These are phyloP conservation scores for Psittacara wagleri DNA, from an alignment of 2,113 vertebrate species.

Conservation along the genomic window DNA sequence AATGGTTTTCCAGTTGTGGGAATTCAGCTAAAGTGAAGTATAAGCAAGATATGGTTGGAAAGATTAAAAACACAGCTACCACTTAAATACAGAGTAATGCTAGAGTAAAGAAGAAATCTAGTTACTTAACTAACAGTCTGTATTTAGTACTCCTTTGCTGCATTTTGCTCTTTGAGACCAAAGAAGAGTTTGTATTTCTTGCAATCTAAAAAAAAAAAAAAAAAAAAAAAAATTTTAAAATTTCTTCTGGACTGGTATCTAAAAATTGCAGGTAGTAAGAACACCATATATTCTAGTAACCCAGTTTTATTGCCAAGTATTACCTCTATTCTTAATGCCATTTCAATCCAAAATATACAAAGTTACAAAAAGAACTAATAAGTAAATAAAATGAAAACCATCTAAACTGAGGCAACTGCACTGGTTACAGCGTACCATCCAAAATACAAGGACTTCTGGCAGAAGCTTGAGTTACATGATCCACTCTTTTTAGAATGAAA, in stretches of 20 bases:
- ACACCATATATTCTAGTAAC: neutral
- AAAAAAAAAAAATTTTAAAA: neutral
- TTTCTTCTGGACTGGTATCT: neutral
- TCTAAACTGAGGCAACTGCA: neutral
- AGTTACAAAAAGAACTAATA: neutral
- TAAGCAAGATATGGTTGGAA: neutral
- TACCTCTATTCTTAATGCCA: neutral
- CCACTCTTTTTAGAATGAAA: neutral
- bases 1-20: neutral
- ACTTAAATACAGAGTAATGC: neutral
- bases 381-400: neutral
- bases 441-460: neutral
- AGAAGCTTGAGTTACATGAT: neutral
- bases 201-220: neutral
- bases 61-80: neutral
- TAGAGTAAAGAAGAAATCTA: neutral
- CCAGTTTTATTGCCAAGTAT: neutral
- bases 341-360: neutral
- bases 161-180: neutral
- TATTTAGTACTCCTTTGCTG: neutral
- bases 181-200: neutral
- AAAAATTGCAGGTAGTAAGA: neutral
- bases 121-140: neutral
- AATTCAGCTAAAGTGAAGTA: neutral
- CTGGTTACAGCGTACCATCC: neutral